Conservation (phyloP, 2,113 vertebrate genomes). For the Malurus cyaneus region DNA sequence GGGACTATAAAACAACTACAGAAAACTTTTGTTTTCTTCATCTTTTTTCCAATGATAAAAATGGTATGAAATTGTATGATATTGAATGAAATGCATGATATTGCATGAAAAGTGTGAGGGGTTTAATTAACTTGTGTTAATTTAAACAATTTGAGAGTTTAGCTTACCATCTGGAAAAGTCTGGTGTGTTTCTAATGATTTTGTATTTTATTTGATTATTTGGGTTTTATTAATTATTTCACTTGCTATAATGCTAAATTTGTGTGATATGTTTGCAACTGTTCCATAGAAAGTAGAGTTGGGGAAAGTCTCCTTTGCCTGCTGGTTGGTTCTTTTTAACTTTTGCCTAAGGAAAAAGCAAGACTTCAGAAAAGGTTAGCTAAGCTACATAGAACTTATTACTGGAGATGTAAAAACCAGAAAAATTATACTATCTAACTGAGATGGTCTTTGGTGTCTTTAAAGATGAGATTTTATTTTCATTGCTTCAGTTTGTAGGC, state of each 20-base stretch:
- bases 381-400: not conserved
- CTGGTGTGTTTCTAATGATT: not conserved
- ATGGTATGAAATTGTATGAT: not conserved
- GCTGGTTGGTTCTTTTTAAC: not conserved
- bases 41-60: not conserved
- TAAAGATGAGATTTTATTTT: not conserved
- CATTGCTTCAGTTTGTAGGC: not conserved
- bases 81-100: no score
- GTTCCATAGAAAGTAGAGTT: not conserved
- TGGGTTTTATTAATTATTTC: not conserved
- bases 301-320: not conserved
- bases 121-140: not conserved
- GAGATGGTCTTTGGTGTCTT: not conserved
- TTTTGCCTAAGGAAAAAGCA: not conserved
- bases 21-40: not conserved
- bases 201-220: not conserved
- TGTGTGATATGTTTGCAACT: not conserved
- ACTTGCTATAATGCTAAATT: not conserved
- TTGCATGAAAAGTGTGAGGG: not conserved
- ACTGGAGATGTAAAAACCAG: not conserved
- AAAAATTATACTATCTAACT: not conserved
- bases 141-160: not conserved
- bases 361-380: not conserved
- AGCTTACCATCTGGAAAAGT: not conserved
- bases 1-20: not conserved